Base-by-base conservation (phyloP, 1,140 invertebrate genomes). In the Hirudo medicinalis region DNA sequence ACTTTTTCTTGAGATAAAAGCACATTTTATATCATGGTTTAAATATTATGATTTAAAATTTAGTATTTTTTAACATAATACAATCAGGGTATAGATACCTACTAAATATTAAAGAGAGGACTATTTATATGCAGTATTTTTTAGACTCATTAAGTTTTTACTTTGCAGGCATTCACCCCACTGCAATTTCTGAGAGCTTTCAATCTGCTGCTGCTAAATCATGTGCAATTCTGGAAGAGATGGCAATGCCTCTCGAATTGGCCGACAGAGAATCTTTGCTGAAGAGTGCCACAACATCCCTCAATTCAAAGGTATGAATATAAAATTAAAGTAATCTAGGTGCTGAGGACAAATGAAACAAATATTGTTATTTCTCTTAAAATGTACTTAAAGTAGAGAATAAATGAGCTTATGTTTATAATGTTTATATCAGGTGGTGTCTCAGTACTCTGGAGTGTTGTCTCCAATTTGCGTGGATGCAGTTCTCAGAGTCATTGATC, bases 391-490 rank as follows among this genome's bases (percentile, higher is more conserved):
- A 36, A 36, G 6, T 36, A 3, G 32, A 6, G 32, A 36, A 3
- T 36, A 36, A 2, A 36, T 6, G 6, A 36, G 32, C 6, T 36
- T n/a, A n/a, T n/a, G n/a, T n/a, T n/a, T n/a, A n/a, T n/a, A n/a
- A 36, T 6, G 2, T 36, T 36, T 36, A 6, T 67, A 77, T 22
- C 72, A 87, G 87, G 89, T 99, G 69, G 96, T 99, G 0, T 97
- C 92, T 0, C 95, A 99, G 84, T 92, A 99, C 80, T 95, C 94
- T 5, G 91, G 88, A 78, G 85, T 93, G 60, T 83, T 99, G 73
- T 93, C 94, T 27, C 94, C 96, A 27, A 89, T 99, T 77, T 95
- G 97, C 75, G 97, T 99, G 0, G 89, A 98, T 82, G 94, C 96
- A 73, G 94, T 99, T 54, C 85, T 97, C 67, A 90, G 90, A 82